These are phyloP conservation scores for Helarctos malayanus DNA, from an alignment of 2,797 vertebrate genomes.

Conservation along the genomic window DNA sequence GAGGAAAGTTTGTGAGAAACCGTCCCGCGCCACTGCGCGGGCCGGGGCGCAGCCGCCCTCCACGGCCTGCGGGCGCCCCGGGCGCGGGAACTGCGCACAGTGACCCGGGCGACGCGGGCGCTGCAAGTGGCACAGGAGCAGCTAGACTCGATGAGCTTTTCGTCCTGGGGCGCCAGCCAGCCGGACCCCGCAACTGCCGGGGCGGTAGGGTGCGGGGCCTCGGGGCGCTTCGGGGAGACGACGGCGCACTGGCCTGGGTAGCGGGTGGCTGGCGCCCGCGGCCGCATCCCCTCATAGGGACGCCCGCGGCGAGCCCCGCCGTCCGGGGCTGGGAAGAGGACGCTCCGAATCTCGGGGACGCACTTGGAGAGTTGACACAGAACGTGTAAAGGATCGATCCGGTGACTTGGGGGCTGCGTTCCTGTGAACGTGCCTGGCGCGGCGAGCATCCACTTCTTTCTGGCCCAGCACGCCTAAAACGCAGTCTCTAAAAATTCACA, in stretches of 20 bases:
- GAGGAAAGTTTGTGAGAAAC: slow-evolving; percentile 53
- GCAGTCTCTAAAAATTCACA: slow-evolving; percentile 51
- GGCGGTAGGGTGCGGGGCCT: not conserved
- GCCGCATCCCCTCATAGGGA: not conserved
- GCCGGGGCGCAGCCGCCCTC: slow-evolving; percentile 44
- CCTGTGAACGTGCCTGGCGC: slow-evolving; percentile 53
- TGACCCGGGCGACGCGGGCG: not conserved
- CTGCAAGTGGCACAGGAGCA: not conserved
- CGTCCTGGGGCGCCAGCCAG: not conserved
- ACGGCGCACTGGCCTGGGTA: not conserved
- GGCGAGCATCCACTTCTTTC: slow-evolving; percentile 67
- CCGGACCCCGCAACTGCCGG: not conserved
- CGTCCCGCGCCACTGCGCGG: slow-evolving; percentile 40
- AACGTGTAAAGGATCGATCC: not conserved
- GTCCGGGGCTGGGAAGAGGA: not conserved
- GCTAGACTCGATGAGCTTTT: not conserved
- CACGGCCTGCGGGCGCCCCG: slow-evolving; percentile 64
- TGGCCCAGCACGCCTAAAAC: slow-evolving; percentile 57
- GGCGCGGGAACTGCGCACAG: slow-evolving; percentile 68
- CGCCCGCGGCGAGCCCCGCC: not conserved
- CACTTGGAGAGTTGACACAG: slow-evolving; percentile 24
- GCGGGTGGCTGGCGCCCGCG: not conserved
- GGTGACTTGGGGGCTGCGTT: slow-evolving; percentile 28
- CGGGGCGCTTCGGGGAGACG: not conserved
- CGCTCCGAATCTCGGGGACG: not conserved